Base-by-base conservation (phyloP, 2,888 invertebrate species). In the Acanthosepion pharaonis region DNA sequence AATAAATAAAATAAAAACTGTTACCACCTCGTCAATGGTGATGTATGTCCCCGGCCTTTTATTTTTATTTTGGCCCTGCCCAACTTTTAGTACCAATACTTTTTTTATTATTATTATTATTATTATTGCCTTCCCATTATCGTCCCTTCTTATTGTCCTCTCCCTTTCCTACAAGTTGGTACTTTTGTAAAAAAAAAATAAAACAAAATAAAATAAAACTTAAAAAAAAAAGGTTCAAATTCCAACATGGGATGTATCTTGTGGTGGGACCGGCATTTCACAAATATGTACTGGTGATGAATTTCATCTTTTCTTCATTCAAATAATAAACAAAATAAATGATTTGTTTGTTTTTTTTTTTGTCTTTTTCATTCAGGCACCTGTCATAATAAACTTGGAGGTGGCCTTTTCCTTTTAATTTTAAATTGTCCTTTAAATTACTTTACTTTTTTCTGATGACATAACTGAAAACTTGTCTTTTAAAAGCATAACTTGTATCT, bases 261-360 rank as follows among this genome's bases (percentile, higher is more conserved):
- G 42, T 91, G 53, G 92, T 93, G 92, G 92, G 92, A 53, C 49
- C 92, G 53, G 92, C 49, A 93, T 93, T 93, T 92, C 53, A 49
- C 49, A 49, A 51, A 51, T 92, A 11, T 92, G 92, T 93, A 93
- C 92, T 93, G 92, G 92, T 48, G 92, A 93, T 93, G 92, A 93
- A 48, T 49, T 93, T 49, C 92, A 49, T 93, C 92, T 93, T 93
- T 93, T 93, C 92, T 93, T 93, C 92, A 93, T 93, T 93, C 92
- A 93, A 53, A 51, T 93, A 93, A 51, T 51, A 93, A 93, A 92
- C 78, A 78, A 78, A 78, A 78, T 78, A 78, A 78, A 78, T n/a
- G 23, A 78, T n/a, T 78, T 78, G n/a, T n/a, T 78, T 64, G 25
- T 64, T 28, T 64, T 5, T 64, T 64, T 28, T 64, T 5, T 64